These are phyloP conservation scores for Stegodyphus mimosarum DNA, from an alignment of 1,140 invertebrate species.

Conservation along the genomic window DNA sequence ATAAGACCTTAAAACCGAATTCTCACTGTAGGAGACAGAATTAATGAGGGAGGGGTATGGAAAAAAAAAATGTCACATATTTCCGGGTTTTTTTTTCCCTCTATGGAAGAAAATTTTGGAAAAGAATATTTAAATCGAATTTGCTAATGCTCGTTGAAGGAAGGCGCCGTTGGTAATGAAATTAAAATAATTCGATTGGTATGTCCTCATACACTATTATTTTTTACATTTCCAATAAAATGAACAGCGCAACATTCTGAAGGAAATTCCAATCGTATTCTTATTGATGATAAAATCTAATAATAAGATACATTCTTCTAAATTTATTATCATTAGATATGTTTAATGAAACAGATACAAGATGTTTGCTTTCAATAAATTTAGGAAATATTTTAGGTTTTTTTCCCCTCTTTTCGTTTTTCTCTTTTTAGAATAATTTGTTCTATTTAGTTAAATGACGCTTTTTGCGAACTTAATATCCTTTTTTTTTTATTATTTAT, in stretches of 20 bases:
- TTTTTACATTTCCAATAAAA: constrained; percentile 4
- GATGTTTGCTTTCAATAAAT: background rate
- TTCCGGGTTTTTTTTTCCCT: background rate
- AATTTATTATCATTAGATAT: constrained; percentile 29
- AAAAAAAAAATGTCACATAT: too few relatives aligned
- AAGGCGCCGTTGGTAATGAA: constrained; percentile 3
- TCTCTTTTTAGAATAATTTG: too few relatives aligned
- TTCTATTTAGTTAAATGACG: too few relatives aligned
- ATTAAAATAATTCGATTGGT: constrained; percentile 22
- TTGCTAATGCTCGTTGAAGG: background rate
- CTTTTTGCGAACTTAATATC: too few relatives aligned
- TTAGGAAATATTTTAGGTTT: too few relatives aligned
- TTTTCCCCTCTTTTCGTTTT: too few relatives aligned
- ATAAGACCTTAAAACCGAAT: too few relatives aligned
- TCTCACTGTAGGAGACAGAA: too few relatives aligned
- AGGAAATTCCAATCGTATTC: background rate
- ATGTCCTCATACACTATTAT: too few relatives aligned
- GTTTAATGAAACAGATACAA: constrained; percentile 29
- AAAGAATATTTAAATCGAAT: constrained; percentile 37
- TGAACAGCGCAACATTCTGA: background rate
- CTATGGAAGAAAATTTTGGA: background rate
- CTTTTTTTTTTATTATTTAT: too few relatives aligned
- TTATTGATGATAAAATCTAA: constrained; percentile 12
- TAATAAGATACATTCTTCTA: constrained; percentile 13
- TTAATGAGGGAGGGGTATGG: too few relatives aligned